Percentiles rank a stretch among this genome's conserved stretches.
Conservation (phyloP, 2,888 invertebrate genomes). For the Zonitis immaculata region DNA sequence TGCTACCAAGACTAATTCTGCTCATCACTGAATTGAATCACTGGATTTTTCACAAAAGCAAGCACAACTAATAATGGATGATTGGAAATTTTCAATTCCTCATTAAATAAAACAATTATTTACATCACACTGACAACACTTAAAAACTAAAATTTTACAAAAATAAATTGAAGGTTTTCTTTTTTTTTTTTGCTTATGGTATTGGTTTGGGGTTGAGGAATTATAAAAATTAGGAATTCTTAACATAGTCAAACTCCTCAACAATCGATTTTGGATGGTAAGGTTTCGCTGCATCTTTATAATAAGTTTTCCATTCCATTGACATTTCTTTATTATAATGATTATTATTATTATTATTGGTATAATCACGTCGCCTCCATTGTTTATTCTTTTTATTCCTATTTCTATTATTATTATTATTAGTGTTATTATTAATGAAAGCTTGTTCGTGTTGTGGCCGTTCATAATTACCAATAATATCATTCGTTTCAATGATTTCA, state of each 20-base stretch:
- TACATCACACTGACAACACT: background rate
- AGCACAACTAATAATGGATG: too few relatives aligned
- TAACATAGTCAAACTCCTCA: conserved; percentile 46
- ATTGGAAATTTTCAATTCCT: too few relatives aligned
- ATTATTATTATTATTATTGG: too few relatives aligned
- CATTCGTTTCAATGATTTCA: conserved; percentile 28
- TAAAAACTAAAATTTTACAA: background rate
- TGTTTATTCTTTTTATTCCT: background rate
- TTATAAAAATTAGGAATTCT: conserved; percentile 17
- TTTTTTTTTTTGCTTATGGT: too few relatives aligned
- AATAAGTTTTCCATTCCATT: conserved; percentile 55
- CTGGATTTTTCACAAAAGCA: too few relatives aligned
- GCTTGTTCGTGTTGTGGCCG: conserved; percentile 11
- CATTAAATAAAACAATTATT: background rate
- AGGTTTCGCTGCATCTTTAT: conserved; percentile 52
- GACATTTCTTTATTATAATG: conserved; percentile 32
- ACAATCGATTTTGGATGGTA: conserved; percentile 58
- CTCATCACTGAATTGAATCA: too few relatives aligned
- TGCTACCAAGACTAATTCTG: too few relatives aligned
- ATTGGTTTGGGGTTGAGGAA: too few relatives aligned
- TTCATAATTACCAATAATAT: conserved; percentile 41
- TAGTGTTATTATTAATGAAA: background rate
- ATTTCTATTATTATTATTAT: background rate
- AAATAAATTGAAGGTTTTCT: too few relatives aligned
- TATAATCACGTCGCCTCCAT: conserved; percentile 7